Evolutionary conservation across 1,140 invertebrate species (phyloP).

Genomic region (Physella acuta): DNA sequence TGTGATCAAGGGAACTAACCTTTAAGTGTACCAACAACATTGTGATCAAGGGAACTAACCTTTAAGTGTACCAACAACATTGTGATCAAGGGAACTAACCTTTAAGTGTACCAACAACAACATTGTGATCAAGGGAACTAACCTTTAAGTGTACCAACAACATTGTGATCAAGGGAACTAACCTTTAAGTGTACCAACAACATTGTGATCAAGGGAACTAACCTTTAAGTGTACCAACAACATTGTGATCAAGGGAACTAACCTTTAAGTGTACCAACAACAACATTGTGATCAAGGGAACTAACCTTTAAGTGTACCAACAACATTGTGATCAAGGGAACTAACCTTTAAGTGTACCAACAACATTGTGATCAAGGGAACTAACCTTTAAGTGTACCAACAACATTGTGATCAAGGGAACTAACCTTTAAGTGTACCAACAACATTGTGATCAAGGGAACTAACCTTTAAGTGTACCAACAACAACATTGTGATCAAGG

Average conservation of each 20-base stretch:
- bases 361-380: slow-evolving; percentile 90
- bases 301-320: slow-evolving; percentile 89
- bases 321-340: slow-evolving; percentile 90
- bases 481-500: no score
- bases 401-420: slow-evolving; percentile 90
- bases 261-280: slow-evolving; percentile 91
- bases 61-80: slow-evolving; percentile 93
- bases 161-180: no score
- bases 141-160: slow-evolving; percentile 91
- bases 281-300: no score
- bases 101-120: slow-evolving; percentile 92
- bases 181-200: slow-evolving; percentile 91
- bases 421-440: slow-evolving; percentile 89
- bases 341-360: slow-evolving; percentile 89
- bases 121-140: no score
- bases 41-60: no score
- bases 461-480: slow-evolving; percentile 89
- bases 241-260: no score
- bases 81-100: no score
- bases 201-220: no score
- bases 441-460: slow-evolving; percentile 90
- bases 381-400: slow-evolving; percentile 89
- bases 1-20: no score
- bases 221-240: slow-evolving; percentile 91
- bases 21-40: slow-evolving; percentile 93